Conservation (phyloP, 2,888 invertebrate species). For the Podotricha telesiphe region DNA sequence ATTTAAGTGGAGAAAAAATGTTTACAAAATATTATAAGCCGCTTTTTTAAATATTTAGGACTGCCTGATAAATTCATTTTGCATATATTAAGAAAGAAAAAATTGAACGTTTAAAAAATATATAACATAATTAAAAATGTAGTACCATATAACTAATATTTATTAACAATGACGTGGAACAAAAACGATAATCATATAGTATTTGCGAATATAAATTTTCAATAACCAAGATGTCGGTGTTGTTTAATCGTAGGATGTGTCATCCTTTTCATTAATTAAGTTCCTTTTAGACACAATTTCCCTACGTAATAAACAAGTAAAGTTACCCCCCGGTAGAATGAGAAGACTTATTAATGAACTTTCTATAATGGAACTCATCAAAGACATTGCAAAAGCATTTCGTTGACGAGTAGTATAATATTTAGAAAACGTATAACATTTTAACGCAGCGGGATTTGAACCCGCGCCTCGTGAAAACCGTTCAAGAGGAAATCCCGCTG, state of each 20-base stretch:
- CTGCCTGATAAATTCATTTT: too few relatives aligned
- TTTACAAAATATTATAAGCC: too few relatives aligned
- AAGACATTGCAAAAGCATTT: background rate
- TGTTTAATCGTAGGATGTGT: constrained; percentile 2
- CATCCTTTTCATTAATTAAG: constrained; percentile 10
- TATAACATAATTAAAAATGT: background rate
- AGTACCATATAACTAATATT: background rate
- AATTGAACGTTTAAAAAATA: background rate
- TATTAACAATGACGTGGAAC: background rate
- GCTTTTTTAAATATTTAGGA: too few relatives aligned
- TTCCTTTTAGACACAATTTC: constrained; percentile 11
- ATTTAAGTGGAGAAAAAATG: too few relatives aligned
- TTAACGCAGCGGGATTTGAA: too few relatives aligned
- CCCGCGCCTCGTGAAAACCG: too few relatives aligned
- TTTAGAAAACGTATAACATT: background rate
- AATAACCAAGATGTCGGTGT: constrained; percentile 2
- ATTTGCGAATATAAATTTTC: constrained; percentile 2
- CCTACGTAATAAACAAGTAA: constrained; percentile 14
- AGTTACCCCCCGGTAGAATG: constrained; percentile 1
- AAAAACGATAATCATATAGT: background rate
- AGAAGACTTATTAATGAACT: constrained; percentile 18
- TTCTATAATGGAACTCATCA: constrained; percentile 11
- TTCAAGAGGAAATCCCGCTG: too few relatives aligned
- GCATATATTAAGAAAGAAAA: too few relatives aligned
- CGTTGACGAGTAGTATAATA: background rate